Base-by-base conservation (phyloP, 30 jellyfish, hydroid and myxozoan species). In the Hydractinia echinata region DNA sequence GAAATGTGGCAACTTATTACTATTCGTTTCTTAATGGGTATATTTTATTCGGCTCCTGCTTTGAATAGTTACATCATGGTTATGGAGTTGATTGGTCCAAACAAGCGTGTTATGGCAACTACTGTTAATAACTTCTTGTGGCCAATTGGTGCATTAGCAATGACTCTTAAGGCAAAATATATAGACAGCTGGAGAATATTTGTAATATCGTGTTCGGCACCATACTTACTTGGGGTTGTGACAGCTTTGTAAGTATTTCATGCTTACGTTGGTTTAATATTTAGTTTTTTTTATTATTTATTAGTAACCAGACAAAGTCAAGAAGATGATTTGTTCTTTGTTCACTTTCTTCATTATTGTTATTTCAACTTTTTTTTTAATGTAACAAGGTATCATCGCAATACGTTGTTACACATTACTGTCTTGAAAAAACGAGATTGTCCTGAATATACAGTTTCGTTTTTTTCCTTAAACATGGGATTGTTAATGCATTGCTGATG, bases 51-150 rank as follows among this genome's bases (percentile, higher is more conserved):
- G 55, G 95, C 94, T 7, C 82, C 79, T 21, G 89, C 85, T 54
- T 51, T 89, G 6, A 77, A 92, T 56, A 67, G 81, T 10, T 84
- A 51, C 61, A 85, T 89, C 5, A 82, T 89, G 53, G 89, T 81
- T 4, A 52, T 90, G 50, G 97, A 89, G 84, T 54, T 79, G 7
- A 95, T 89, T 89, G 97, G 95, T 19, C 54, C 76, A 51, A 89
- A 16, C 82, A 84, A 87, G 55, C 72, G 95, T 15, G 54, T 89
- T 4, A 77, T 77, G 52, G 97, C 95, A 5, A 64, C 81, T 39
- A 44, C 51, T 19, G 10, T 84, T 6, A 80, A 76, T 61, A 53
- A 52, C 15, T 19, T 84, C 15, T 58, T 81, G 55, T 86, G 95
- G 66, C 86, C 94, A 16, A 76, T 82, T 49, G 91, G 82, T 10